These are phyloP conservation scores for Iguana delicatissima DNA, from an alignment of 2,797 vertebrate genomes.

Conservation along the genomic window DNA sequence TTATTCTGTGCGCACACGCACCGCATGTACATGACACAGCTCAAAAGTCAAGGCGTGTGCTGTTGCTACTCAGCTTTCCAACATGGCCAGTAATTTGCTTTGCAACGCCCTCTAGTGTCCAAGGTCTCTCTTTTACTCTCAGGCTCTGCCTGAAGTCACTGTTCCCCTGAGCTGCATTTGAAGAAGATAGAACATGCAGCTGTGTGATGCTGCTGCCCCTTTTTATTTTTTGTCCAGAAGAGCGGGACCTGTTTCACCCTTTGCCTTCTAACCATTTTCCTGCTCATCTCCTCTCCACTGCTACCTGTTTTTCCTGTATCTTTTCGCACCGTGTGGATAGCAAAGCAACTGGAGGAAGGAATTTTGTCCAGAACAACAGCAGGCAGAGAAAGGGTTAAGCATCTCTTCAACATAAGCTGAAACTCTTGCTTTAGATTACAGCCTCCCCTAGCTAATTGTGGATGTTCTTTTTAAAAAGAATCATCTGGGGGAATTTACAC, in stretches of 20 bases:
- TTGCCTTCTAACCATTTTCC: too few species aligned
- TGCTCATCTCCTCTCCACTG: not conserved
- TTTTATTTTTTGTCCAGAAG: not conserved
- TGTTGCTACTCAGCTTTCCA: not conserved
- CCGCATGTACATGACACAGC: too few species aligned
- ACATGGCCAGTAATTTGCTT: not conserved
- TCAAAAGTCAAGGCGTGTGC: too few species aligned
- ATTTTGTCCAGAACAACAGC: not conserved
- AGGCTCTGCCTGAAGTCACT: too few species aligned
- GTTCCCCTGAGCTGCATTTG: too few species aligned
- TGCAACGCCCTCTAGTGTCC: conserved; percentile 8
- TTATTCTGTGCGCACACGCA: not conserved
- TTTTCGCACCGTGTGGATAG: not conserved
- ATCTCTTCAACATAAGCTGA: not conserved
- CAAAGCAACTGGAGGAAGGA: not conserved
- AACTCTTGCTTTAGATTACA: not conserved
- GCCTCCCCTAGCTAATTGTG: not conserved
- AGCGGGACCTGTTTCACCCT: not conserved
- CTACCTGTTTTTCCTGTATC: not conserved
- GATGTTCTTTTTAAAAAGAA: not conserved
- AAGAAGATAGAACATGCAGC: not conserved
- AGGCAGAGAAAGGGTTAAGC: not conserved
- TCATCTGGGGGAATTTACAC: not conserved
- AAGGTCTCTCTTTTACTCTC: not conserved
- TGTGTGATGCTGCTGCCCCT: not conserved